Base-by-base conservation (phyloP, 2,113 vertebrate genomes). In the Morone chrysops region DNA sequence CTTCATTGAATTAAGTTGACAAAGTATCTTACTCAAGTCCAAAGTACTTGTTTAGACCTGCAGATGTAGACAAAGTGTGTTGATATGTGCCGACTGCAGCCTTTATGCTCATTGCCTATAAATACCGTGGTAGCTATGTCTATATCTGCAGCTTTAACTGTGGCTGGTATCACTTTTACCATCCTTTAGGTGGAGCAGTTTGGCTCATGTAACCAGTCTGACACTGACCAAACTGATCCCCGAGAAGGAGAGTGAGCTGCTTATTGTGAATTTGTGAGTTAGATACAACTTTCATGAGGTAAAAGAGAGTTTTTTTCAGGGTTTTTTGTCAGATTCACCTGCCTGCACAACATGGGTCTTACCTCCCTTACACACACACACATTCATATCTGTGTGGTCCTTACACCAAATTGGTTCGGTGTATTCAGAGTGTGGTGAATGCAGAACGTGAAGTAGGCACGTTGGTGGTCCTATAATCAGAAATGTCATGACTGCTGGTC, bases 341-440 rank as follows among this genome's bases (percentile, higher is more conserved):
- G 73, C 41, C 36, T 79, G 65, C 51, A 70, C 41, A 22, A 9
- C 4, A 6, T 63, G 48, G 67, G 18, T 48, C 60, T 54, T 51
- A 62, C 36, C 48, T 43, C 45, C 13, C 36, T 65, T 51, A n/a
- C 31, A 22, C 45, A 61, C 57, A 41, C 61, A 69, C 53, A 40
- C 54, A 31, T 66, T 69, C 51, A 67, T 56, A 60, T 62, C 61
- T 56, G 70, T 83, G 78, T 80, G 79, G 78, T 62, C 79, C 68
- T 36, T 62, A 38, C 8, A 45, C 20, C 36, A 47, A 2, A 56
- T 16, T 63, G 16, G 67, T 82, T 81, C 81, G 78, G 74, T 62
- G 18, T n/a, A 70, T 60, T 70, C 16, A 74, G 51, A 70, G 31
- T 61, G 74, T 53, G 75, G 81, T 61, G 16, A n/a, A 72, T 47